Evolutionary conservation across 2,888 invertebrate genomes (phyloP), one percentile per base, ranked within the genome.

Genomic region (Melieria omissa): DNA sequence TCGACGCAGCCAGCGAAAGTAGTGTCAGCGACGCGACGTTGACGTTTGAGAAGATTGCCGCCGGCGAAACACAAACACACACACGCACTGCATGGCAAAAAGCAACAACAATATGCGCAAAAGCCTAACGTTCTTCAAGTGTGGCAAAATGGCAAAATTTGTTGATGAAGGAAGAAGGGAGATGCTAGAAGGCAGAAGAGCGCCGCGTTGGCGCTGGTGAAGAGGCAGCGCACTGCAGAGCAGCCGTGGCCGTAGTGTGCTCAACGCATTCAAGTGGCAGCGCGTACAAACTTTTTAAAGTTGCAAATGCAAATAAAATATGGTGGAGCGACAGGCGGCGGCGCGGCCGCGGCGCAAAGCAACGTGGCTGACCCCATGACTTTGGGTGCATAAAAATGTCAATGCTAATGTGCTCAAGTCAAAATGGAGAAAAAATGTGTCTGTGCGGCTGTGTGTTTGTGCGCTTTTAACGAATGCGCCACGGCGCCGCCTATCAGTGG

Each of bases 351-450:
- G 52, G 5, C n/a, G 14, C n/a, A 4, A 14, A 52, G 52, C n/a
- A 12, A 4, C n/a, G n/a, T 9, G 52, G n/a, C 52, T 5, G 9
- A 8, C 8, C 52, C 52, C 12, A n/a, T 52, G 52, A 52, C 52
- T 52, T 52, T 52, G 52, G 6, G 52, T 52, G 52, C 52, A 52
- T 54, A 69, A 69, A 69, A 69, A 63, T 63, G 69, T 69, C 69
- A 69, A 69, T 69, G 69, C 55, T 69, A 69, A 69, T 69, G 63
- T 62, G 63, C 63, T 69, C 63, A 63, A 57, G 55, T 55, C 16
- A 10, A 41, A 62, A 62, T 63, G 62, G 41, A 69, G 14, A 41
- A 46, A n/a, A 46, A 42, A n/a, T 54, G 45, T 55, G 16, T 60
- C 49, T 16, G 16, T 16, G 16, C 16, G 16, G 16, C 16, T 16